phyloP scores from a whole-genome alignment of 2,888 invertebrate genomes.

The Cephus spinipes region DNA sequence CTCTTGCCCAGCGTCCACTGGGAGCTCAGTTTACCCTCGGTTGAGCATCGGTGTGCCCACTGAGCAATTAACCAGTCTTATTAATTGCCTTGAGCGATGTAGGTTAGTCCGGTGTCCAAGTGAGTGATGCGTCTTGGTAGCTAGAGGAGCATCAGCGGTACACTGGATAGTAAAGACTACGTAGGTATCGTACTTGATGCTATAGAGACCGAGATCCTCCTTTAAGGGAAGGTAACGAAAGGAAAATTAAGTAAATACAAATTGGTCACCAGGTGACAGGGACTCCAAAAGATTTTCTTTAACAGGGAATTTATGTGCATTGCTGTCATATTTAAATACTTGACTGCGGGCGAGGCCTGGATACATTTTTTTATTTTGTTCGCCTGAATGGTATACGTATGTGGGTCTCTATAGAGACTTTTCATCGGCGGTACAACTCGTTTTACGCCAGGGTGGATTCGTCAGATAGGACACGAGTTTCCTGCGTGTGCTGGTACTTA shows the following conservation, averaged over 20 bases:
- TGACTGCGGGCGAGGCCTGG: background rate
- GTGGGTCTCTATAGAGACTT: constrained; percentile 18
- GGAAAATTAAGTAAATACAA: background rate
- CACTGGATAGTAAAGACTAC: background rate
- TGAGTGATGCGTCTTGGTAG: background rate
- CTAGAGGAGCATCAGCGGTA: background rate
- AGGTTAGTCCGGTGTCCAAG: background rate
- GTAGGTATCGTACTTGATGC: background rate
- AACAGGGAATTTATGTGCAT: background rate
- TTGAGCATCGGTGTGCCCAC: constrained; percentile 31
- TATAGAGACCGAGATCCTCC: background rate
- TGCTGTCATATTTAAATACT: background rate
- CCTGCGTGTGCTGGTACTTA: constrained; percentile 23
- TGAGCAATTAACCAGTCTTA: constrained; percentile 46
- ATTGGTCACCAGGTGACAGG: background rate
- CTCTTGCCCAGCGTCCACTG: constrained; percentile 11
- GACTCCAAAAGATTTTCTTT: background rate
- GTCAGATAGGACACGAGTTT: background rate
- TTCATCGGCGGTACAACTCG: background rate
- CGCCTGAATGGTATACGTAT: background rate
- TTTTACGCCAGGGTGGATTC: background rate
- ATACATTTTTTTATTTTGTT: background rate
- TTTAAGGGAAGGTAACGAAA: background rate
- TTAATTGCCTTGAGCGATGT: constrained; percentile 36
- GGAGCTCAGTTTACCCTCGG: constrained; percentile 8